Evolutionary conservation across 2,797 vertebrate species (phyloP).

Genomic region (Oophaga sylvatica): DNA sequence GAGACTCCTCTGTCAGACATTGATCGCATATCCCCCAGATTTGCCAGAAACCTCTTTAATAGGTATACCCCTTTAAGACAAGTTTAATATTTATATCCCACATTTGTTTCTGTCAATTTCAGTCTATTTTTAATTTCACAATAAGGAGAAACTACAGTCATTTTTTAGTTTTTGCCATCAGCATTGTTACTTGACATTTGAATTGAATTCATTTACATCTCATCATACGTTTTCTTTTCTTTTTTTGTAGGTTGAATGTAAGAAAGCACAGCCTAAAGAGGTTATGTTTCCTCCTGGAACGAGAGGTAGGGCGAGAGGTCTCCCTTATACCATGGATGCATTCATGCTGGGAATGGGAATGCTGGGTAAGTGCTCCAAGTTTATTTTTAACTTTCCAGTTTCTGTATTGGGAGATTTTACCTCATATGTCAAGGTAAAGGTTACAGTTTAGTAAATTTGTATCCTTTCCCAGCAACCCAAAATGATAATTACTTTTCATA

Average conservation of each 20-base stretch:
- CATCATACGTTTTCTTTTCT: constrained; percentile 71
- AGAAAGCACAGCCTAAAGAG: constrained; percentile 98
- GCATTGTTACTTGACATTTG: constrained; percentile 79
- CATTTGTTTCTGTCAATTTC: constrained; percentile 3
- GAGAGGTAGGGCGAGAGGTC: constrained; percentile 89
- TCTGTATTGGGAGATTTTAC: neutral
- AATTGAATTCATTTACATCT: constrained; percentile 82
- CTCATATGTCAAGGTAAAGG: neutral
- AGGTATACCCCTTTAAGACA: neutral
- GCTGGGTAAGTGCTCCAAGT: constrained; percentile 85
- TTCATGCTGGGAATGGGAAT: constrained; percentile 98
- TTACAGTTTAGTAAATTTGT: neutral
- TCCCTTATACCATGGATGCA: constrained; percentile 96
- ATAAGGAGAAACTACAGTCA: constrained; percentile 9
- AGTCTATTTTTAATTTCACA: constrained; percentile 5
- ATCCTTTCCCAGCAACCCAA: too few species aligned
- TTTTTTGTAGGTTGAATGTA: constrained; percentile 95
- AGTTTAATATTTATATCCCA: neutral
- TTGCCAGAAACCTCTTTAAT: neutral
- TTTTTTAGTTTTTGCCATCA: constrained; percentile 33
- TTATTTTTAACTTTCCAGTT: neutral
- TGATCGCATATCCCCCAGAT: neutral
- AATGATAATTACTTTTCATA: too few species aligned
- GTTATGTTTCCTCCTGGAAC: constrained; percentile 98
- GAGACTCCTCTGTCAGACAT: neutral